A percentile compares a stretch with the other conserved stretches of the same genome.
phyloP scores from a whole-genome alignment of 2,113 vertebrate genomes.

The Lanius ludovicianus region DNA sequence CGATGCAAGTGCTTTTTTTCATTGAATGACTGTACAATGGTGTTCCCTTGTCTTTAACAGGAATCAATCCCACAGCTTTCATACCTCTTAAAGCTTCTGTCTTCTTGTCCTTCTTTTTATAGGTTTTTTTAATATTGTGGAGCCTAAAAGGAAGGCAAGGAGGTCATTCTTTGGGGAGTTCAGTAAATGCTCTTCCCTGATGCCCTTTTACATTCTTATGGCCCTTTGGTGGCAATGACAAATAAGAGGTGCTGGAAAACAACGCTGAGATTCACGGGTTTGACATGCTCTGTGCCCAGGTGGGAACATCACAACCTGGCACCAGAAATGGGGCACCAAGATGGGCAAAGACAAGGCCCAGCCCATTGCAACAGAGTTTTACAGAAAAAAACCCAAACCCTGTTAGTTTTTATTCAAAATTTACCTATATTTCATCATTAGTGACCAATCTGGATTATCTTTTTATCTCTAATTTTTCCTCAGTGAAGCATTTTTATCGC shows the following conservation, averaged over 20 bases:
- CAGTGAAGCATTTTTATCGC: no score
- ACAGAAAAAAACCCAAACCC: no score
- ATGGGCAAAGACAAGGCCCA: not conserved
- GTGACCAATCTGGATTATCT: not conserved
- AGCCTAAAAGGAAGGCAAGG: slow-evolving; percentile 72
- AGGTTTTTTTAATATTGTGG: slow-evolving; percentile 82
- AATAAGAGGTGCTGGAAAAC: not conserved
- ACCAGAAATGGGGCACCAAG: not conserved
- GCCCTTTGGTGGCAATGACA: not conserved
- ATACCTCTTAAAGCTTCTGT: slow-evolving; percentile 87
- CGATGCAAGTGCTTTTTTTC: not conserved
- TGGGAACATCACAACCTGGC: not conserved
- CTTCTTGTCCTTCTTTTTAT: slow-evolving; percentile 76
- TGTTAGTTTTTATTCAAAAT: not conserved
- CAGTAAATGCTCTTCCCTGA: not conserved
- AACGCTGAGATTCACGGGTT: not conserved
- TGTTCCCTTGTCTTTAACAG: not conserved
- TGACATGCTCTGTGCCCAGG: not conserved
- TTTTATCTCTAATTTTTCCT: not conserved
- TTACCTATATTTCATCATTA: not conserved
- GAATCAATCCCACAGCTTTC: not conserved
- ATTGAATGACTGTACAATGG: not conserved
- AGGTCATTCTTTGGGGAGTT: not conserved
- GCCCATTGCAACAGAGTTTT: not conserved
- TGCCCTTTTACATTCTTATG: not conserved